A percentile compares a stretch with the other conserved stretches of the same genome.
phyloP scores from a whole-genome alignment of 2,113 vertebrate genomes.

The Chunga burmeisteri region DNA sequence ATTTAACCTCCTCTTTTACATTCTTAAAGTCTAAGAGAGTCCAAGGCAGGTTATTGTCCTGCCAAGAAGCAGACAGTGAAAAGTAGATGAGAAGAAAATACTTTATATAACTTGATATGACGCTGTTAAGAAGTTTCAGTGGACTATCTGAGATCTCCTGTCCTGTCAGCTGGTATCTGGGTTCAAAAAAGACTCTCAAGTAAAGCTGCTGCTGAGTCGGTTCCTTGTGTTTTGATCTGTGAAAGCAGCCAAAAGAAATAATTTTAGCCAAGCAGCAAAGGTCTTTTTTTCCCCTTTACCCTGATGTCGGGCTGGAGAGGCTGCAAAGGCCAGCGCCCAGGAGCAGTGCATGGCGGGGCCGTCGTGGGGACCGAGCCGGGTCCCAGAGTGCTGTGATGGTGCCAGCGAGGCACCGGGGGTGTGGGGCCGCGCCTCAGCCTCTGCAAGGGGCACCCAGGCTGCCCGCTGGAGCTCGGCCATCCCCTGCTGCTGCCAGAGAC shows the following conservation, averaged over 20 bases:
- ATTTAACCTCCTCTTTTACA: background rate
- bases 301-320: accelerated
- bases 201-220: too few relatives aligned
- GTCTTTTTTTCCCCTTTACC: accelerated
- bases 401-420: accelerated
- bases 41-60: background rate
- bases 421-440: accelerated
- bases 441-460: accelerated
- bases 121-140: accelerated
- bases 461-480: background rate
- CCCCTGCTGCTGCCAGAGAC: too few relatives aligned
- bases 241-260: accelerated
- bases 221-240: background rate
- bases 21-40: background rate
- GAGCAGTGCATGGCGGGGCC: background rate
- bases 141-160: background rate
- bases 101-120: accelerated
- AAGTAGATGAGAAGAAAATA: background rate
- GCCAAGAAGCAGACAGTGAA: background rate
- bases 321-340: background rate
- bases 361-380: background rate
- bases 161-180: background rate
- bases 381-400: background rate
- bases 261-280: too few relatives aligned
- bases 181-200: background rate